Evolutionary conservation across 2,797 vertebrate species (phyloP).

Genomic region (Ciconia nigra): DNA sequence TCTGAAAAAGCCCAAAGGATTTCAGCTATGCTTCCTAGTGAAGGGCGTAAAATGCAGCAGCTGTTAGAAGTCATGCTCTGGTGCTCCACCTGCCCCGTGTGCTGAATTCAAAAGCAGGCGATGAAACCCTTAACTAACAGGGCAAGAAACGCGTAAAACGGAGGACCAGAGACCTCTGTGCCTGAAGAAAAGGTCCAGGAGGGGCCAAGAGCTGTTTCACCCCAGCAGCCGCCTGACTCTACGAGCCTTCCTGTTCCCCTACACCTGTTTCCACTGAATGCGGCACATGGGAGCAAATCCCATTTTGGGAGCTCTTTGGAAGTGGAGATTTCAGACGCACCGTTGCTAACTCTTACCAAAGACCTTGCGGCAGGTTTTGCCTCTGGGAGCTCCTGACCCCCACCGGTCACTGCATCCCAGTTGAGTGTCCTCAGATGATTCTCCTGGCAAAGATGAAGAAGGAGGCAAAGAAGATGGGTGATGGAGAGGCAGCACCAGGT

Average conservation of each 20-base stretch:
- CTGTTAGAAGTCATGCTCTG: not conserved
- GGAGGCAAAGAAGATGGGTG: not conserved
- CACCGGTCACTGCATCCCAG: rapidly evolving
- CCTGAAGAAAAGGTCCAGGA: not conserved
- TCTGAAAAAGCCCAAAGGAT: not conserved
- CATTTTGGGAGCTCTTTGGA: not conserved
- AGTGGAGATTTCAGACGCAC: not conserved
- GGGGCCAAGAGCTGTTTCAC: not conserved
- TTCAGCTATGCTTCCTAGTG: not conserved
- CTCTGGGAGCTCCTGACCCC: not conserved
- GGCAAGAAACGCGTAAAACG: not conserved
- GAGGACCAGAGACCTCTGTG: not conserved
- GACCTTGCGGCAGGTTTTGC: not conserved
- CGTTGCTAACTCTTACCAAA: not conserved
- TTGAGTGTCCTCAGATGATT: not conserved
- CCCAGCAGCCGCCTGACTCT: not conserved
- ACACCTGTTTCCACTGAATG: not conserved
- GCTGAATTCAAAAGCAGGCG: not conserved
- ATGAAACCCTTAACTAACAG: not conserved
- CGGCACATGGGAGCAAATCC: rapidly evolving
- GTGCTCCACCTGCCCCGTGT: not conserved
- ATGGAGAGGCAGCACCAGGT: not conserved
- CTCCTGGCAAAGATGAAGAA: not conserved
- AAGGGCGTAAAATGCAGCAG: not conserved
- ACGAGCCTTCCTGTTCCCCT: rapidly evolving